Conservation (phyloP, 2,797 vertebrate genomes). For the Anabacerthia variegaticeps region DNA sequence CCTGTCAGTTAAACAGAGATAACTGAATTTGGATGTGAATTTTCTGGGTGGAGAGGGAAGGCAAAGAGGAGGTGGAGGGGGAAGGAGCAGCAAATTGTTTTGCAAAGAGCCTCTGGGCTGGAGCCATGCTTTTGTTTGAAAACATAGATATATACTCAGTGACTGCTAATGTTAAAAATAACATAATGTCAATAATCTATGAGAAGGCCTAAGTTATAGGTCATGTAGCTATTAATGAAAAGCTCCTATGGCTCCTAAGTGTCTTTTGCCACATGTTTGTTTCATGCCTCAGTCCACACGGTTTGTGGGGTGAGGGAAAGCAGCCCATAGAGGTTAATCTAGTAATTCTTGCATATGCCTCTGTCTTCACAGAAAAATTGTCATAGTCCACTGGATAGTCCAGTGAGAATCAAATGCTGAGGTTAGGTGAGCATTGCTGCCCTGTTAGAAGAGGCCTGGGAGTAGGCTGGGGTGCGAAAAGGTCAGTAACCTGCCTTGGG, state of each 20-base stretch:
- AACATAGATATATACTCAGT: neutral
- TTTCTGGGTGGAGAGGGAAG: slow-evolving; percentile 45
- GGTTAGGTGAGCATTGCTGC: neutral
- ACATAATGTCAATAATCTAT: neutral
- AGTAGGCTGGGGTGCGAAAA: neutral
- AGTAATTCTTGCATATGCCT: neutral
- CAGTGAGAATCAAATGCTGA: neutral
- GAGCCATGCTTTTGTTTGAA: slow-evolving; percentile 48
- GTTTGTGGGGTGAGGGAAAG: neutral
- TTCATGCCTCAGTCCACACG: neutral
- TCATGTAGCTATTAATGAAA: neutral
- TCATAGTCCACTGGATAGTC: neutral
- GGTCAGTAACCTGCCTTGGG: neutral
- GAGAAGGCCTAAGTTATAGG: neutral
- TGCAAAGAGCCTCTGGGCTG: slow-evolving; percentile 14
- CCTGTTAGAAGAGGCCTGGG: neutral
- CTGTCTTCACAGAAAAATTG: neutral
- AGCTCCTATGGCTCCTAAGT: neutral
- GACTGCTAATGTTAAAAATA: slow-evolving; percentile 1
- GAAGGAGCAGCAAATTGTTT: slow-evolving; percentile 32
- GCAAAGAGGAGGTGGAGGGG: slow-evolving; percentile 42
- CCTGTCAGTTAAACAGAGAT: neutral
- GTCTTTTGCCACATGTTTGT: neutral
- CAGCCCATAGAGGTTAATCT: neutral
- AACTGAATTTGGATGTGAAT: slow-evolving; percentile 27